Conservation (phyloP, 2,113 vertebrate species). For the Pollachius pollachius region DNA sequence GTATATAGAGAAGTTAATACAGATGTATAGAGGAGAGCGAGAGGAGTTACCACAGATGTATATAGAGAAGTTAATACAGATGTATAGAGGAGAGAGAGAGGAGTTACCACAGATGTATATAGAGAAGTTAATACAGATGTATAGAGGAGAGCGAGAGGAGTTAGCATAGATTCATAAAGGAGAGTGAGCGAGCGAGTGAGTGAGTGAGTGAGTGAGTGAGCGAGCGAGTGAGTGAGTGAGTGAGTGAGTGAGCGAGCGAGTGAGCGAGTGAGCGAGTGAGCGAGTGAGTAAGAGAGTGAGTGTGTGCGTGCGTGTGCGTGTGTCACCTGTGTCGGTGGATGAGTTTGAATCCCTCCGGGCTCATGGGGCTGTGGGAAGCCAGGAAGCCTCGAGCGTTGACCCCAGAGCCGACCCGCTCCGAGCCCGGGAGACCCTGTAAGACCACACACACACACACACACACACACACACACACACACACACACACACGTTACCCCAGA, state of each 20-base stretch:
- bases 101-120: neutral
- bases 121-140: no score
- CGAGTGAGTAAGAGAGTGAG: neutral
- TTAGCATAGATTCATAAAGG: no score
- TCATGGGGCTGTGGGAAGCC: conserved; percentile 86
- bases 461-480: conserved; percentile 19
- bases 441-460: conserved; percentile 59
- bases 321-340: conserved; percentile 89
- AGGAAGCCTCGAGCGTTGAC: conserved; percentile 80
- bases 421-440: conserved; percentile 86
- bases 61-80: no score
- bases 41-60: no score
- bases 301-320: conserved; percentile 25
- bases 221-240: neutral
- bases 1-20: no score
- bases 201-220: neutral
- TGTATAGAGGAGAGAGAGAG: no score
- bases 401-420: conserved; percentile 85
- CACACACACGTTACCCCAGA: no score
- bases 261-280: neutral
- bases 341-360: conserved; percentile 89
- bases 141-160: no score
- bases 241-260: conserved; percentile 20
- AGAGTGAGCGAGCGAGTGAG: no score
- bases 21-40: no score